A percentile compares a stretch with the other conserved stretches of the same genome.
Conservation (phyloP, 2,113 vertebrate genomes). For the Microtus richardsoni region DNA sequence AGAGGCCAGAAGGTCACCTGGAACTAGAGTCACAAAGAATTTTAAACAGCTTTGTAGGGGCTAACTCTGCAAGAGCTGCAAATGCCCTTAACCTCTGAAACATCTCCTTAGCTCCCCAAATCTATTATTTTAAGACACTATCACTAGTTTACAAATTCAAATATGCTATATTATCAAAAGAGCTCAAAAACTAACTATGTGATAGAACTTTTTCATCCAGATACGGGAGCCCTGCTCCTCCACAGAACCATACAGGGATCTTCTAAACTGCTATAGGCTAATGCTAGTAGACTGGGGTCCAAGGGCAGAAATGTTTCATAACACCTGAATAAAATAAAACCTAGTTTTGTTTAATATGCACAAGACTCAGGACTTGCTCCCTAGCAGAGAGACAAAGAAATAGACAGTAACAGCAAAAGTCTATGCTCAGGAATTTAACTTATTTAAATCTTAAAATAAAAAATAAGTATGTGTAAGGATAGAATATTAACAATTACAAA, state of each 20-base stretch:
- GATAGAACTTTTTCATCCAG: background rate
- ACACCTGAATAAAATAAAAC: background rate
- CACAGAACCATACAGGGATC: background rate
- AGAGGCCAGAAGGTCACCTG: background rate
- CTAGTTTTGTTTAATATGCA: background rate
- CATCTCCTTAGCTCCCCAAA: background rate
- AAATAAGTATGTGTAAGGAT: constrained; percentile 3
- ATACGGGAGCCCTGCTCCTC: background rate
- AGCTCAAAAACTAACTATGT: constrained; percentile 30
- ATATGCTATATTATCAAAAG: constrained; percentile 29
- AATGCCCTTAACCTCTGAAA: background rate
- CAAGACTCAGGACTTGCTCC: background rate
- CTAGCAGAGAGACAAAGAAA: background rate
- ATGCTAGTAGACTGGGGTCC: background rate
- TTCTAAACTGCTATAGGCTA: constrained; percentile 18
- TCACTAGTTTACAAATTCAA: constrained; percentile 61
- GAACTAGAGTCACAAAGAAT: background rate
- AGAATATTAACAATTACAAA: background rate
- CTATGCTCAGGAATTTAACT: constrained; percentile 11
- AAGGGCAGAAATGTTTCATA: background rate
- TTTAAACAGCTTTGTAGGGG: background rate
- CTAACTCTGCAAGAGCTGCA: background rate
- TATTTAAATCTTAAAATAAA: constrained; percentile 58
- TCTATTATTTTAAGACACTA: constrained; percentile 19
- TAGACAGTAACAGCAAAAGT: constrained; percentile 38